Base-by-base conservation (phyloP, 2,113 vertebrate genomes). In the Xiphophorus maculatus region DNA sequence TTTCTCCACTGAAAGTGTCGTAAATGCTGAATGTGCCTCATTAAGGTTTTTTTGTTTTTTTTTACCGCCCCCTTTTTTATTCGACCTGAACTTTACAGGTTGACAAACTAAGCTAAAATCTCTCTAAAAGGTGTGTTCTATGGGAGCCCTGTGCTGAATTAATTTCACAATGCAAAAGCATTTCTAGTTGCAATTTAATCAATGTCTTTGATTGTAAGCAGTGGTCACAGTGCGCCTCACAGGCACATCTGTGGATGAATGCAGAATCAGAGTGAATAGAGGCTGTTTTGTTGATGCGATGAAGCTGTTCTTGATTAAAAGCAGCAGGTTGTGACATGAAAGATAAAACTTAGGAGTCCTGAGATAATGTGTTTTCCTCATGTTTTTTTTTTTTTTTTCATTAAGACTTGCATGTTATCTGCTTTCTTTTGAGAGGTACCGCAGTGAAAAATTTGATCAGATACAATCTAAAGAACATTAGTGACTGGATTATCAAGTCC, bases 251-350 rank as follows among this genome's bases (percentile, higher is more conserved):
- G 22, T 12, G n/a, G 65, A 44, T 32, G 58, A 68, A 64, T 40
- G 66, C 66, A 64, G n/a, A 63, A 51, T 63, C 58, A 48, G 54
- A 27, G 37, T 62, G 28, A 79, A 64, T 51, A 15, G 33, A 58
- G 44, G 17, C 42, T 69, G 15, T 27, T 33, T 64, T 65, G 25
- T 60, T 74, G 71, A n/a, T 60, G 62, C 17, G 54, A 54, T 80
- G 61, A 74, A 65, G 61, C 35, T 30, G 61, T 42, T 40, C 40
- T 66, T 67, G n/a, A 63, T 28, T 19, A 67, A 73, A 27, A 67
- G 63, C 35, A 60, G 64, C 42, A 67, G 28, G 27, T 14, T 67
- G 28, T 12, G 19, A 48, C 19, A 22, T 42, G 12, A 72, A 66
- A 67, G 19, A 51, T 22, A 67, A 72, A 66, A 33, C 48, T 61